A percentile compares a stretch with the other conserved stretches of the same genome.
Conservation (phyloP, 2,797 vertebrate species). For the Macroramphosus scolopax region DNA sequence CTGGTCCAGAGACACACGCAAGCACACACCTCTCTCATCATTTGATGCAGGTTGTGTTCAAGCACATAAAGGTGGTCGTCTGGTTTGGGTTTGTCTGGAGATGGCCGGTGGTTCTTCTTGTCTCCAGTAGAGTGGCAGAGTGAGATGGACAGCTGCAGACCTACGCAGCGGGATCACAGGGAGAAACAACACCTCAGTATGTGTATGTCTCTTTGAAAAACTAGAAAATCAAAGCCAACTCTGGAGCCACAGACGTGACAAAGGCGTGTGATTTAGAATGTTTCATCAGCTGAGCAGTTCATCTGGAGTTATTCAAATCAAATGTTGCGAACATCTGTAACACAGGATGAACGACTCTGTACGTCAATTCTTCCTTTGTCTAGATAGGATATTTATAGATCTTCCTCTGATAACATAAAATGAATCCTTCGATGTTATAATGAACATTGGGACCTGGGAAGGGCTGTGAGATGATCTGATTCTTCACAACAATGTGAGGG, state of each 20-base stretch:
- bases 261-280: too few species aligned
- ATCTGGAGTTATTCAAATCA: too few species aligned
- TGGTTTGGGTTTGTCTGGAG: conserved; percentile 85
- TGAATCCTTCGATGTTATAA: too few species aligned
- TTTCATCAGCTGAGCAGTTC: too few species aligned
- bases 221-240: neutral
- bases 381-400: too few species aligned
- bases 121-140: conserved; percentile 93
- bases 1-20: too few species aligned
- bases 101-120: conserved; percentile 85
- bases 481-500: conserved; percentile 98
- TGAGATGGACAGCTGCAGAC: conserved; percentile 93
- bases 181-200: neutral
- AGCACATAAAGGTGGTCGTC: conserved; percentile 96
- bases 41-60: conserved; percentile 95
- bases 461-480: conserved; percentile 97
- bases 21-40: conserved; percentile 92
- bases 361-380: too few species aligned
- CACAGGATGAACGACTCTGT: too few species aligned
- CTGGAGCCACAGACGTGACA: too few species aligned
- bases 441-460: conserved; percentile 84
- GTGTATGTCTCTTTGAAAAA: neutral
- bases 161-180: too few species aligned
- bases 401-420: too few species aligned
- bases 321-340: too few species aligned